Conservation (phyloP, 2,797 vertebrate species). For the Erethizon dorsatum region DNA sequence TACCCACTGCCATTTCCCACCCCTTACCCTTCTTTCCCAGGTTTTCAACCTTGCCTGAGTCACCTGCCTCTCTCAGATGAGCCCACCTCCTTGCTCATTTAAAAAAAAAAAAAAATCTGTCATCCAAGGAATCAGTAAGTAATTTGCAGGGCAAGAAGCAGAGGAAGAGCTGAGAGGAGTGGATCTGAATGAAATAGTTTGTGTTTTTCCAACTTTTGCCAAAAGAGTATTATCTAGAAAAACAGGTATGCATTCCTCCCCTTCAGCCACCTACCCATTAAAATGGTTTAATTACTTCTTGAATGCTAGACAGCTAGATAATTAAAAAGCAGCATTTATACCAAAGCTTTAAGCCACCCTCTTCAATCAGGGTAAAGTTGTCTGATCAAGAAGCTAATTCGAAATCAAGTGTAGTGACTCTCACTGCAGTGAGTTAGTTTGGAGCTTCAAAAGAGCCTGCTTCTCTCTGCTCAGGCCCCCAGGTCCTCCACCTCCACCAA, state of each 20-base stretch:
- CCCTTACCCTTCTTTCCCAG: background rate
- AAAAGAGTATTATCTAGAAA: conserved; percentile 88
- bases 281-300: conserved; percentile 88
- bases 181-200: conserved; percentile 88
- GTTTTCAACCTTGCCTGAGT: conserved; percentile 73
- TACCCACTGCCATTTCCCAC: background rate
- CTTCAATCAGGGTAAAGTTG: conserved; percentile 88
- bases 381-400: conserved; percentile 89
- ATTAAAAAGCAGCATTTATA: conserved; percentile 88
- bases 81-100: background rate
- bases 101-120: conserved; percentile 76
- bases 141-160: conserved; percentile 89
- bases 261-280: conserved; percentile 87
- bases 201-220: conserved; percentile 87
- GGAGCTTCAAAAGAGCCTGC: background rate
- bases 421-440: conserved; percentile 37
- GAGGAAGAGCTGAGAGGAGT: background rate
- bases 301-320: conserved; percentile 88
- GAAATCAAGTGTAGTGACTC: conserved; percentile 43
- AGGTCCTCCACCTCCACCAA: background rate
- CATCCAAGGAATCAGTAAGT: conserved; percentile 91
- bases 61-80: background rate
- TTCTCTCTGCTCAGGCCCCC: background rate
- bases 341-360: conserved; percentile 84
- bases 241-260: conserved; percentile 86